Percentiles rank a stretch among this genome's conserved stretches.
These are phyloP conservation scores for Danaus melanippus DNA, from an alignment of 1,140 invertebrate genomes.

Conservation along the genomic window DNA sequence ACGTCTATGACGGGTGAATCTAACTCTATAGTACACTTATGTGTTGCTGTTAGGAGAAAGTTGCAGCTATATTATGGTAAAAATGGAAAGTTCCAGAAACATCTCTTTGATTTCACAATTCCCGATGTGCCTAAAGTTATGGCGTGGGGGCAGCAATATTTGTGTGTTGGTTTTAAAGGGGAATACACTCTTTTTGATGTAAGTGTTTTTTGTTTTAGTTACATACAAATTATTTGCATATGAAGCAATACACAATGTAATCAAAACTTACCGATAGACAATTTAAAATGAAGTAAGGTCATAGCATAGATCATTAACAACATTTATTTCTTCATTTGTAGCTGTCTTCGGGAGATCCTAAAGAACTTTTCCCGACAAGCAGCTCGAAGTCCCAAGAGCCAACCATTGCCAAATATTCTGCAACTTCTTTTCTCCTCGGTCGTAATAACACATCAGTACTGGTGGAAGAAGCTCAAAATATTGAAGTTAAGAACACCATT, in stretches of 20 bases:
- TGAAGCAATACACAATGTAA: too few relatives aligned
- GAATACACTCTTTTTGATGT: constrained; percentile 87
- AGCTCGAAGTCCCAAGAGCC: constrained; percentile 86
- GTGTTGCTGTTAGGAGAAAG: constrained; percentile 90
- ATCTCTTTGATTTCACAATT: constrained; percentile 83
- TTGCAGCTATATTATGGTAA: constrained; percentile 94
- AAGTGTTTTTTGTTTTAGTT: constrained; percentile 34
- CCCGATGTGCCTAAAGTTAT: constrained; percentile 88
- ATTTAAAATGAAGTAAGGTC: too few relatives aligned
- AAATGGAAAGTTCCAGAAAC: constrained; percentile 84
- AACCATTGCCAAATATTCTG: constrained; percentile 79
- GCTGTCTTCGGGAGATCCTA: constrained; percentile 74
- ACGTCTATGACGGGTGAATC: constrained; percentile 74
- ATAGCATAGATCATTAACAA: too few relatives aligned
- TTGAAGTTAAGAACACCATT: constrained; percentile 71
- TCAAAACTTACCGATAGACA: too few relatives aligned
- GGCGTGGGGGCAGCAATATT: constrained; percentile 87
- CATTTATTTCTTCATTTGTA: constrained; percentile 20
- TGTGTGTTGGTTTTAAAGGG: constrained; percentile 88
- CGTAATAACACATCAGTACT: constrained; percentile 89
- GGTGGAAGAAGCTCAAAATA: constrained; percentile 82
- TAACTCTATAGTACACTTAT: constrained; percentile 83
- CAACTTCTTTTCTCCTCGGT: constrained; percentile 82
- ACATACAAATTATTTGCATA: too few relatives aligned
- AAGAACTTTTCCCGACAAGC: constrained; percentile 89